Evolutionary conservation across 2,797 vertebrate genomes (phyloP).

Genomic region (Triplophysa yarkandensis): DNA sequence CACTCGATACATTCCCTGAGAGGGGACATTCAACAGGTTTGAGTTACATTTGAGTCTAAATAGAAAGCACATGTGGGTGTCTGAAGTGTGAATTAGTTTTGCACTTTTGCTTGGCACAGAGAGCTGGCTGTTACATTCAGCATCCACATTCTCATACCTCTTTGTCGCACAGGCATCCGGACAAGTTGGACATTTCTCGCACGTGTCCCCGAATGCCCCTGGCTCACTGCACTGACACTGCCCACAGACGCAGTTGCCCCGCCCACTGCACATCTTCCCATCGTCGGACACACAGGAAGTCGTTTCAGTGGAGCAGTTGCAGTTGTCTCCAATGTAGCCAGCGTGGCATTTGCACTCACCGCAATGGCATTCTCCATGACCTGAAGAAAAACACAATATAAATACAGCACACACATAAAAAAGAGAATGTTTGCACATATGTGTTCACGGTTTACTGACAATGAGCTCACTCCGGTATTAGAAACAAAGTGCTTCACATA

Average conservation of each 20-base stretch:
- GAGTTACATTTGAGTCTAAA: neutral
- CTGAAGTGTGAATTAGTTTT: neutral
- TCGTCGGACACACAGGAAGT: constrained; percentile 80
- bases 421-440: neutral
- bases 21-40: neutral
- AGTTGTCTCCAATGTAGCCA: constrained; percentile 91
- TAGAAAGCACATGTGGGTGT: neutral
- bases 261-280: constrained; percentile 89
- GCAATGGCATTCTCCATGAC: constrained; percentile 92
- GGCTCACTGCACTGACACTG: constrained; percentile 89
- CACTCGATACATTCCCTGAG: constrained; percentile 95
- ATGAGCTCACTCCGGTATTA: neutral
- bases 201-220: constrained; percentile 90
- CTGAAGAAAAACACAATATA: constrained; percentile 64
- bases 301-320: constrained; percentile 90
- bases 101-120: neutral
- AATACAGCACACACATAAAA: neutral
- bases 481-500: constrained; percentile 18
- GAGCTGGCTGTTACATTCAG: neutral
- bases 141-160: constrained; percentile 73
- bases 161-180: constrained; percentile 91
- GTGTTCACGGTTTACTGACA: neutral
- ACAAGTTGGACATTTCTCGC: constrained; percentile 96
- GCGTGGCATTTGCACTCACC: constrained; percentile 94
- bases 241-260: constrained; percentile 87